Percentiles rank a stretch among this genome's conserved stretches.
These are phyloP conservation scores for Orbicella faveolata DNA, from an alignment of 64 coral and sea anemone species.

Conservation along the genomic window DNA sequence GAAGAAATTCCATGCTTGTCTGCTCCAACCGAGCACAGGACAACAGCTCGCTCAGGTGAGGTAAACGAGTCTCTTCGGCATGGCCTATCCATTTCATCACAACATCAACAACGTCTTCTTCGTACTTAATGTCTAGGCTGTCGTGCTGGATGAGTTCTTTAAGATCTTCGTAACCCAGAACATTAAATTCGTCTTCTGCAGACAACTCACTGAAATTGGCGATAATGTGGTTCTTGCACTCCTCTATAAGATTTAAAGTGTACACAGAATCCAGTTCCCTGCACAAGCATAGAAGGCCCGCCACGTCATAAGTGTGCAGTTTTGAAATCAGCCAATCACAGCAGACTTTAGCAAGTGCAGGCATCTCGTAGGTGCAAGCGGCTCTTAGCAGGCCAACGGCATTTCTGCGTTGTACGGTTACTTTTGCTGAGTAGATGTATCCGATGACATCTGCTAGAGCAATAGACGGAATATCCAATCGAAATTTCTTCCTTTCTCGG, in stretches of 20 bases:
- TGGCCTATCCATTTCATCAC: constrained; percentile 26
- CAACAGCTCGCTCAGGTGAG: constrained; percentile 4
- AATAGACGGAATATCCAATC: neutral
- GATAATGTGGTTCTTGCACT: neutral
- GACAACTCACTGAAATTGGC: constrained; percentile 4
- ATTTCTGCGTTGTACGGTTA: constrained; percentile 1
- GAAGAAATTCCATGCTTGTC: constrained; percentile 9
- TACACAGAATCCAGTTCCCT: neutral
- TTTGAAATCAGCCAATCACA: constrained; percentile 27
- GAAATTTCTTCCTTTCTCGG: neutral
- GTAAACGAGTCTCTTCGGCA: constrained; percentile 9
- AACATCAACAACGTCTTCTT: constrained; percentile 42
- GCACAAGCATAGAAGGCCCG: neutral
- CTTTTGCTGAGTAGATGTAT: constrained; percentile 41
- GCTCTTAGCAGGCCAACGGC: neutral
- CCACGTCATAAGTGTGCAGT: constrained; percentile 7
- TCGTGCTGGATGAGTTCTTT: constrained; percentile 31
- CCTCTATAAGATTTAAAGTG: neutral
- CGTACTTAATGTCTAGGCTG: neutral
- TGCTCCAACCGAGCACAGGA: constrained; percentile 27
- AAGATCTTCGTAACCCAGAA: constrained; percentile 1
- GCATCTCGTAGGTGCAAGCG: constrained; percentile 14
- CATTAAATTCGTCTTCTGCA: neutral
- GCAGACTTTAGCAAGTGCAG: constrained; percentile 5
- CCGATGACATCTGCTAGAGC: neutral